Base-by-base conservation (phyloP, 2,888 invertebrate species). In the Melipona bicolor region DNA sequence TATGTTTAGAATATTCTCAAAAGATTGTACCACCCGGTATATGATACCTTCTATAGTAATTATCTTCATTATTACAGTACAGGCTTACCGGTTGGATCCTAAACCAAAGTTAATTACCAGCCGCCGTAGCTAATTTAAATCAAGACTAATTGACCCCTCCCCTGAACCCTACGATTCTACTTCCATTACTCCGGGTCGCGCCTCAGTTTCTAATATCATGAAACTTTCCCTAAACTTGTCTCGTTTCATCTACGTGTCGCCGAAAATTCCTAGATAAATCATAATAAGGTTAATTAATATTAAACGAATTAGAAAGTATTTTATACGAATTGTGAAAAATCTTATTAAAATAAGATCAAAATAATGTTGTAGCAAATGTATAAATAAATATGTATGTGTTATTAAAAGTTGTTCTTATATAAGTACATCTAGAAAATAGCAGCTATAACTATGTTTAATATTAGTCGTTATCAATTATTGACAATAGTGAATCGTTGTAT, bases 91-190 rank as follows among this genome's bases (percentile, higher is more conserved):
- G 87, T 82, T 67, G 85, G 86, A 81, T 81, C 88, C 88, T 91
- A 89, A 90, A 91, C 89, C 89, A 90, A 91, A 93, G 92, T 93
- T 93, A 93, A 93, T 93, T 93, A 93, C 92, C 90, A 87, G 85
- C 89, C 89, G 89, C 90, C 87, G 90, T 77, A 84, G 90, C 91
- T 93, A 92, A 92, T 93, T 93, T 92, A 89, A 93, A 93, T 93
- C 91, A 92, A 92, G 92, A 91, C 93, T 93, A 93, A 93, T 93
- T 92, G 92, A 92, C 91, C 61, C 72, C 62, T 67, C 54, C 59
- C 74, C 50, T 77, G 79, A 50, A 50, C 70, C 49, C 80, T 64
- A n/a, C 69, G 64, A 74, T 80, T 74, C 62, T 77, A 73, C 80
- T 74, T 78, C 79, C 83, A 69, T 84, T 84, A 87, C 83, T 75